These are phyloP conservation scores for Thomomys bottae DNA, from an alignment of 2,113 vertebrate genomes.

Conservation along the genomic window DNA sequence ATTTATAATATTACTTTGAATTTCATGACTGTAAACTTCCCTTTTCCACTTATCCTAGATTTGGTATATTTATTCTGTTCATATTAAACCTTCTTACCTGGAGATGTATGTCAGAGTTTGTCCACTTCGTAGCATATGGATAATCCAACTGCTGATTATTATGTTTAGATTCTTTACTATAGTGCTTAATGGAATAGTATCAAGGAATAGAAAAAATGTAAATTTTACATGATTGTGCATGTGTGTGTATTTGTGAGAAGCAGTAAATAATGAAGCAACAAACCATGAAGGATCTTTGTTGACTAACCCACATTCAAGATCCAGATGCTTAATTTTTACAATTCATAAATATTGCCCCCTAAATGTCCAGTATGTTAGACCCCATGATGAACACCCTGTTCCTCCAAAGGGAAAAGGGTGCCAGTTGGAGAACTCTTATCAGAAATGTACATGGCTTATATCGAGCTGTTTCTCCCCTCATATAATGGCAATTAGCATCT, in stretches of 20 bases:
- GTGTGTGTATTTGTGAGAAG: background rate
- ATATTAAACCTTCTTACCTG: background rate
- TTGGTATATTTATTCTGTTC: background rate
- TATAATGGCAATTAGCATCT: background rate
- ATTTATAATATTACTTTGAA: constrained; percentile 14
- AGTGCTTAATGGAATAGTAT: background rate
- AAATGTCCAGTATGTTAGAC: background rate
- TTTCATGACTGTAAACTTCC: background rate
- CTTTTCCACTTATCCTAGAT: background rate
- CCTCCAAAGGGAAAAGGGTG: background rate
- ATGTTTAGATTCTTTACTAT: background rate
- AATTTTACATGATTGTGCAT: background rate
- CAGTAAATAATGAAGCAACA: background rate
- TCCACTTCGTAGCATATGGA: background rate
- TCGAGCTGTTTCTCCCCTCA: background rate
- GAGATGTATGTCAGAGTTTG: background rate
- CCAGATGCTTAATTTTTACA: background rate
- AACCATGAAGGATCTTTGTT: background rate
- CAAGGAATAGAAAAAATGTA: background rate
- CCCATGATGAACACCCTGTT: background rate
- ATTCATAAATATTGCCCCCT: background rate
- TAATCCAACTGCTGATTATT: background rate
- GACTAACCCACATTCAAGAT: background rate
- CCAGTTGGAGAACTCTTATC: background rate
- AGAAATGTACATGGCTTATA: background rate